Percentiles rank a stretch among this genome's conserved stretches.
phyloP scores from a whole-genome alignment of 2,797 vertebrate species.

The Falco columbarius region DNA sequence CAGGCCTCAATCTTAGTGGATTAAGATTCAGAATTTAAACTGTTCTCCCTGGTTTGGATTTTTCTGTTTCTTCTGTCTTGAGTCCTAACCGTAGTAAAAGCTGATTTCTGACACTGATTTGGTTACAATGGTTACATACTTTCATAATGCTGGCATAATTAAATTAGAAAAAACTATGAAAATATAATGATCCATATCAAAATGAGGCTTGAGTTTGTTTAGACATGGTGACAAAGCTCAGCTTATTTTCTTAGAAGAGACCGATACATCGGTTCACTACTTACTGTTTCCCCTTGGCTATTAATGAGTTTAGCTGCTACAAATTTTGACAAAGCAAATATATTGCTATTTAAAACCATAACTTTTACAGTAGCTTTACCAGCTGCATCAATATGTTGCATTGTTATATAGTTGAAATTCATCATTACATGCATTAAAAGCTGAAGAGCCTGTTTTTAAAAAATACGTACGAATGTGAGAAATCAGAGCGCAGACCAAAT shows the following conservation, averaged over 20 bases:
- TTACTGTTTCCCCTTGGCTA: neutral
- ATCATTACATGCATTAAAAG: neutral
- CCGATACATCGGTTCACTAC: neutral
- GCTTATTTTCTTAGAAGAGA: neutral
- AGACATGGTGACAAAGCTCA: neutral
- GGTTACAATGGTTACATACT: neutral
- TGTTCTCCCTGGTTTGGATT: neutral
- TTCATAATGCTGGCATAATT: neutral
- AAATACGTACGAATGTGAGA: neutral
- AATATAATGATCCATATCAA: conserved; percentile 5
- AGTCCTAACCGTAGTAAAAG: neutral
- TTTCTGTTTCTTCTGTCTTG: neutral
- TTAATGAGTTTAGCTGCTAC: neutral
- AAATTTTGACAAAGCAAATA: conserved; percentile 14
- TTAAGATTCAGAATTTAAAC: neutral
- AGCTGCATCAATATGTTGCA: neutral
- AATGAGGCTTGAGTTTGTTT: neutral
- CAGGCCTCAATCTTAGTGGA: accelerated
- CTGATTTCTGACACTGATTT: conserved; percentile 7
- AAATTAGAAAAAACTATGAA: conserved; percentile 11
- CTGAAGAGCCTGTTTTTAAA: neutral
- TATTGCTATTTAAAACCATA: neutral
- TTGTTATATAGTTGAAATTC: neutral
- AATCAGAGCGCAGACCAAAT: neutral
- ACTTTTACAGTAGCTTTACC: neutral